Percentiles rank a stretch among this genome's conserved stretches.
These are phyloP conservation scores for Urocynchramus pylzowi DNA, from an alignment of 2,113 vertebrate genomes.

Conservation along the genomic window DNA sequence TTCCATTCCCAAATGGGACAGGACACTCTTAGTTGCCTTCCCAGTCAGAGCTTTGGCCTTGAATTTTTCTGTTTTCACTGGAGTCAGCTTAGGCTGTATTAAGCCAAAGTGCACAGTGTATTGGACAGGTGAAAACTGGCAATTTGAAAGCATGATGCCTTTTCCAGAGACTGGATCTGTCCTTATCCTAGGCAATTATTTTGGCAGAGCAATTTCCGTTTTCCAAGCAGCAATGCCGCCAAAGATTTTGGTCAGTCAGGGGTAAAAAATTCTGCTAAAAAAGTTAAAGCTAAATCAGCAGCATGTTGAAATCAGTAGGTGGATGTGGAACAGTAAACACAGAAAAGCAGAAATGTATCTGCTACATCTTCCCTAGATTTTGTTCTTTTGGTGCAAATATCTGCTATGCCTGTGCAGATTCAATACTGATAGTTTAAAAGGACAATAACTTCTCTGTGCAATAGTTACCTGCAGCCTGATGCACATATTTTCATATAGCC, in stretches of 20 bases:
- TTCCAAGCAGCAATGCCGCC: background rate
- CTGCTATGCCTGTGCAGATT: background rate
- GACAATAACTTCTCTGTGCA: background rate
- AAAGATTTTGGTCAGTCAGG: background rate
- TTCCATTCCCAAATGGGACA: background rate
- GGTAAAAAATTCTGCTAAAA: background rate
- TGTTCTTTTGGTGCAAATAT: background rate
- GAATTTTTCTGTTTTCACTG: background rate
- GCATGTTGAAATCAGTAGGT: rapidly evolving
- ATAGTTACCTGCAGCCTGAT: background rate
- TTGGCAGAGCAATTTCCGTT: background rate
- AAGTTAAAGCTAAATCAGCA: background rate
- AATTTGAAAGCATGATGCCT: background rate
- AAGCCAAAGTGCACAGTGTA: background rate
- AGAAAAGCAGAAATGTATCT: background rate
- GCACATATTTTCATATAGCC: rapidly evolving
- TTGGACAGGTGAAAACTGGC: background rate
- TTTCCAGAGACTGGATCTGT: background rate
- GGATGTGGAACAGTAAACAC: background rate
- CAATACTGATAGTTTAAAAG: background rate
- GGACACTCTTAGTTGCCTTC: background rate
- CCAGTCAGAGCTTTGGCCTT: background rate
- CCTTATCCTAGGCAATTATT: background rate
- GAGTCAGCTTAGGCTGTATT: background rate
- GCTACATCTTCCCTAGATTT: background rate